phyloP scores from a whole-genome alignment of 2,888 invertebrate genomes.

The Lasioglossum marginatum region DNA sequence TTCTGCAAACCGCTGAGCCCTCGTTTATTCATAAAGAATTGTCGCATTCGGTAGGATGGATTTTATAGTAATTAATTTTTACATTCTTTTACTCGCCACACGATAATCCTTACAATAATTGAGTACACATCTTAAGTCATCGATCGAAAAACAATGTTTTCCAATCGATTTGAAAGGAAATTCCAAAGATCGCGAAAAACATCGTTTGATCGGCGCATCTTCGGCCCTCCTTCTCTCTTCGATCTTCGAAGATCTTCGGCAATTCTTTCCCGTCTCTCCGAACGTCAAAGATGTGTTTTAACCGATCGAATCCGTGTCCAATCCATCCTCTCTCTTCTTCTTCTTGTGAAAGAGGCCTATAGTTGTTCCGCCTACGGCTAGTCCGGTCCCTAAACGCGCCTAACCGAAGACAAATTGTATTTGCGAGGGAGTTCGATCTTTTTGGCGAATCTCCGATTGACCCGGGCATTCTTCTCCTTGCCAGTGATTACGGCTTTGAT shows the following conservation, averaged over 20 bases:
- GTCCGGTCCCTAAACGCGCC: constrained; percentile 18
- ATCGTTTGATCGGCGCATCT: not conserved
- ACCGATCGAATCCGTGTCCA: not conserved
- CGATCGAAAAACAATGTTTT: not conserved
- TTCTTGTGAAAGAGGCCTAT: constrained; percentile 3
- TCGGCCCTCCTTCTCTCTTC: not conserved
- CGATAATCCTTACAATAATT: not conserved
- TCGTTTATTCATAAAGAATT: not conserved
- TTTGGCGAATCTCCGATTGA: constrained; percentile 51
- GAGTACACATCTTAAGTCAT: not conserved
- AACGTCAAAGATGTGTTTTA: not conserved
- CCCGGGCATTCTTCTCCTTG: constrained; percentile 35
- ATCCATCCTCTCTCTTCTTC: not conserved
- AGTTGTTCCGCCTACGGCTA: not conserved
- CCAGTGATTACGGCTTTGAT: constrained; percentile 39
- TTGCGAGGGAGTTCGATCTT: constrained; percentile 37
- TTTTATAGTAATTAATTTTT: not conserved
- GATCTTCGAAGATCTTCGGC: not conserved
- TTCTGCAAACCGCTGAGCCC: not conserved
- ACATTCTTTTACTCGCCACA: not conserved
- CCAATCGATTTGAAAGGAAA: not conserved
- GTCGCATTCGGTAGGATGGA: not conserved
- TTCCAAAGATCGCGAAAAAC: not conserved
- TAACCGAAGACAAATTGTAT: constrained; percentile 37
- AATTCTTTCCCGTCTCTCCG: not conserved